These are phyloP conservation scores for Parazoanthus atlanticus DNA, from an alignment of 92 coral and sea anemone species.

Conservation along the genomic window DNA sequence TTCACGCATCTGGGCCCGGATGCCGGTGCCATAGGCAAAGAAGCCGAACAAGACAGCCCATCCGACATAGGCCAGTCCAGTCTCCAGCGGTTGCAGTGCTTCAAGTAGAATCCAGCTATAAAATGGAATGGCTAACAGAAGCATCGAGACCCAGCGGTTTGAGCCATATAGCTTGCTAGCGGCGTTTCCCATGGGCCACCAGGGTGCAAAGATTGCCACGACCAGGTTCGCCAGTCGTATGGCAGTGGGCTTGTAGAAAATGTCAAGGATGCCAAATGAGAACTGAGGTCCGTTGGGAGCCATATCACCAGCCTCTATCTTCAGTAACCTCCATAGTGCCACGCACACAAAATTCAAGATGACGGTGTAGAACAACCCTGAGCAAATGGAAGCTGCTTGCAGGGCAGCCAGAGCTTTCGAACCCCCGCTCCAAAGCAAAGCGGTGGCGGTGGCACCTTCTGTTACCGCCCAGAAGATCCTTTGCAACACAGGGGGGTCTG, in stretches of 20 bases:
- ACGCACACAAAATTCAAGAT: conserved; percentile 77
- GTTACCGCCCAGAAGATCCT: conserved; percentile 21
- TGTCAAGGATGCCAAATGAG: conserved; percentile 59
- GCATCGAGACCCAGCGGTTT: conserved; percentile 47
- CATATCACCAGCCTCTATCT: conserved; percentile 72
- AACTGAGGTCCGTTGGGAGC: conserved; percentile 73
- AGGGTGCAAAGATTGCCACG: conserved; percentile 67
- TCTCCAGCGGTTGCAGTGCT: conserved; percentile 48
- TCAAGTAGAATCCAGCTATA: conserved; percentile 68
- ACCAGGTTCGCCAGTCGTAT: conserved; percentile 39
- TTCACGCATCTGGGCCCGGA: conserved; percentile 70
- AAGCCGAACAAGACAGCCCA: conserved; percentile 56
- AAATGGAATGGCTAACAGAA: conserved; percentile 68
- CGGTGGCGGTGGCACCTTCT: conserved; percentile 33
- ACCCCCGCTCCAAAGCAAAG: conserved; percentile 69
- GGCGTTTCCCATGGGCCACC: conserved; percentile 30
- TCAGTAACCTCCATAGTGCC: conserved; percentile 75
- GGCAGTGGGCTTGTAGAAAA: conserved; percentile 47
- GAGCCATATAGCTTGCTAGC: conserved; percentile 58
- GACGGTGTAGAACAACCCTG: conserved; percentile 74
- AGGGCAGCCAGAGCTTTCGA: conserved; percentile 65
- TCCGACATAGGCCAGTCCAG: conserved; percentile 64
- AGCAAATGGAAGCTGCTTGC: conserved; percentile 69
- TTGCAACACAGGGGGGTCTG: too few relatives aligned
- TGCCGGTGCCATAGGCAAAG: conserved; percentile 48